Evolutionary conservation across 2,797 vertebrate species (phyloP).

Genomic region (Fringilla coelebs): DNA sequence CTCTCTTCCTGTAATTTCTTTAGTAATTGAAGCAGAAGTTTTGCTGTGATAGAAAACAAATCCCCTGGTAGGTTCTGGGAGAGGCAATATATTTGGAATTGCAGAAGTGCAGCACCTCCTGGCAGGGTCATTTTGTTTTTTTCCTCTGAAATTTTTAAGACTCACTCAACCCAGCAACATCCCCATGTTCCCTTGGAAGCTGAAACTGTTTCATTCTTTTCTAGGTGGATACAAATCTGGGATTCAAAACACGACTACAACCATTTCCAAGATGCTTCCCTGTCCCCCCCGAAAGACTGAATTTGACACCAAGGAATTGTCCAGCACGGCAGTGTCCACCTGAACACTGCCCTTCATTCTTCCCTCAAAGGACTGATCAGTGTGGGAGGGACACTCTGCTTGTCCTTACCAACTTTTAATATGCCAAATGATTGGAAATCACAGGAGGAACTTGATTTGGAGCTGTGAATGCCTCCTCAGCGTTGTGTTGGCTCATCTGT

Average conservation of each 20-base stretch:
- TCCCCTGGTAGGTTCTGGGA: background rate
- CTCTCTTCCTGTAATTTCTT: background rate
- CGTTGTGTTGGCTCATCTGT: background rate
- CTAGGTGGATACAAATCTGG: constrained; percentile 71
- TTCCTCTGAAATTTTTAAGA: background rate
- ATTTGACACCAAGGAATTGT: background rate
- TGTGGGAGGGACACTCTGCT: background rate
- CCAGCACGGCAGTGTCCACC: background rate
- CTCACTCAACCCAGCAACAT: background rate
- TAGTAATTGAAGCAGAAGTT: background rate
- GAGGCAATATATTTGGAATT: background rate
- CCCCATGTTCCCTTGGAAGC: background rate
- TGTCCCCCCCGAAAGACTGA: background rate
- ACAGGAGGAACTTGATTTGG: background rate
- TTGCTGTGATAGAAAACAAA: background rate
- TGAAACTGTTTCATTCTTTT: constrained; percentile 22
- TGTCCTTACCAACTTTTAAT: background rate
- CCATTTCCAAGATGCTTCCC: constrained; percentile 31
- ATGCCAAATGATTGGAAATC: background rate
- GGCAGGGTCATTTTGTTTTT: background rate
- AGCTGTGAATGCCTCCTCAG: background rate
- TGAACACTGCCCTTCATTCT: background rate
- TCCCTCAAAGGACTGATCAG: background rate
- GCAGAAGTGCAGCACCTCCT: background rate
- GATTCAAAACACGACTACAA: constrained; percentile 49